Percentiles rank a stretch among this genome's conserved stretches.
Conservation (phyloP, 2,797 vertebrate species). For the Lithobates pipiens region DNA sequence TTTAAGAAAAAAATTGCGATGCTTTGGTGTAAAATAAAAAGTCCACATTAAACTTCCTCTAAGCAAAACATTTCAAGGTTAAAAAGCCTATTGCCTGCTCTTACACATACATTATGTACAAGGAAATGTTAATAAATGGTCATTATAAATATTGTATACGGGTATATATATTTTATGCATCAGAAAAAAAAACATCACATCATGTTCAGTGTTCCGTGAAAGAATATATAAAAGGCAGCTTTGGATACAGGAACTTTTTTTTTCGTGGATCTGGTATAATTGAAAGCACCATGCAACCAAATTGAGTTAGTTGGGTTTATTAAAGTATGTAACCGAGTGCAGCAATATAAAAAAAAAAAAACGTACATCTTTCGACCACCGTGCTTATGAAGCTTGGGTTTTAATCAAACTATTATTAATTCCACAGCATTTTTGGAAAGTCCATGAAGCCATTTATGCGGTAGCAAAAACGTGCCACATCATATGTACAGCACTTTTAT, state of each 20-base stretch:
- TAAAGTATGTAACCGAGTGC: background rate
- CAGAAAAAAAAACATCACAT: background rate
- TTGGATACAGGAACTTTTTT: too few species aligned
- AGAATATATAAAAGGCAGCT: background rate
- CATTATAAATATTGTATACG: conserved; percentile 8
- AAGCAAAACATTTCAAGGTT: background rate
- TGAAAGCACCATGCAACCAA: too few species aligned
- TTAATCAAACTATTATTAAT: conserved; percentile 58
- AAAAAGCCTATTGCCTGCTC: background rate
- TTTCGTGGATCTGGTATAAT: too few species aligned
- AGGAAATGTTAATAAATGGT: background rate
- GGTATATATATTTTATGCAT: conserved; percentile 6
- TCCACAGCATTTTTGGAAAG: conserved; percentile 24
- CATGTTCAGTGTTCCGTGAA: background rate
- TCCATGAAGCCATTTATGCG: conserved; percentile 47
- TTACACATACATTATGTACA: background rate
- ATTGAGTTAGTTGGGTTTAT: background rate
- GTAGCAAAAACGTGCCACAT: conserved; percentile 30
- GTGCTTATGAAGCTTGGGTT: background rate
- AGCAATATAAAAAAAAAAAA: conserved; percentile 16
- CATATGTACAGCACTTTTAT: conserved; percentile 44
- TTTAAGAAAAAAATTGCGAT: too few species aligned
- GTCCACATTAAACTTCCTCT: background rate
- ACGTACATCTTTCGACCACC: background rate
- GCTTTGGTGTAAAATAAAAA: too few species aligned